These are phyloP conservation scores for Morphnarchus princeps DNA, from an alignment of 2,113 vertebrate genomes.

Conservation along the genomic window DNA sequence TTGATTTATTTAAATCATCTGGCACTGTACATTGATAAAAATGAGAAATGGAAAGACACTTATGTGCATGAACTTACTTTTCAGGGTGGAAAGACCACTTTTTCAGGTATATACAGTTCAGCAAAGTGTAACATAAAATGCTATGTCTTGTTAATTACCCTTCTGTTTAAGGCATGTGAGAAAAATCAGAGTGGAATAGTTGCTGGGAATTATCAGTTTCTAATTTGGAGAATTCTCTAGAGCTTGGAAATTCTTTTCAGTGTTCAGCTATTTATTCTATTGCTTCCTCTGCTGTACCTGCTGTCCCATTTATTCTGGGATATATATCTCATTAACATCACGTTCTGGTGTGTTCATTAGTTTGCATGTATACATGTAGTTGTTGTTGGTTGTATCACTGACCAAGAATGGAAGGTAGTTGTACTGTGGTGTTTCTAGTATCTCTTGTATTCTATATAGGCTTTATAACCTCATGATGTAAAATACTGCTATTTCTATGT, in stretches of 20 bases:
- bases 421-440: not conserved
- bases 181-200: not conserved
- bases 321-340: not conserved
- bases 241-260: not conserved
- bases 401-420: not conserved
- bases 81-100: not conserved
- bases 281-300: not conserved
- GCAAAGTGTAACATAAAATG: not conserved
- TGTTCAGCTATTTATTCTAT: not conserved
- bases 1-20: not conserved
- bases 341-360: not conserved
- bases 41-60: not conserved
- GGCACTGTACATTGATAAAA: not conserved
- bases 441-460: not conserved
- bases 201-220: not conserved
- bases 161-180: not conserved
- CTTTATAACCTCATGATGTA: not conserved
- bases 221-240: not conserved
- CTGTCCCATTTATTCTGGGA: not conserved
- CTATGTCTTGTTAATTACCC: not conserved
- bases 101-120: not conserved
- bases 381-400: not conserved
- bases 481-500: not conserved
- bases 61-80: not conserved
- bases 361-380: not conserved